Percentiles rank a stretch among this genome's conserved stretches.
Conservation (phyloP, 2,113 vertebrate species). For the Myrmecobius fasciatus region DNA sequence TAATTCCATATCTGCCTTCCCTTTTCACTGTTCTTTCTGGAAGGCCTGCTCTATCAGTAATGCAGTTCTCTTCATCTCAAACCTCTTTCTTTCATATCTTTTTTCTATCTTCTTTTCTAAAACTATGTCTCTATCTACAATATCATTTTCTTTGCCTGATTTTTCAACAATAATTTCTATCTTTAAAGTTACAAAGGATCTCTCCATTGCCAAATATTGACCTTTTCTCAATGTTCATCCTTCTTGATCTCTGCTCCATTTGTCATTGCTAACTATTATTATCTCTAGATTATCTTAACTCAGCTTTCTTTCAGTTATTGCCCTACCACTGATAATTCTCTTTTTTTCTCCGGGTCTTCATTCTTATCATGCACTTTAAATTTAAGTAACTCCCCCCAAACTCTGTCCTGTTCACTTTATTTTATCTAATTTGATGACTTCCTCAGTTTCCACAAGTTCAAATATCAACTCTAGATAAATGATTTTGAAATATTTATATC, state of each 20-base stretch:
- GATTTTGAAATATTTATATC: background rate
- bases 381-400: too few species aligned
- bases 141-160: background rate
- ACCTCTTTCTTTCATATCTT: background rate
- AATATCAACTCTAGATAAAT: background rate
- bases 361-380: background rate
- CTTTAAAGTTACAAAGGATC: background rate
- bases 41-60: background rate
- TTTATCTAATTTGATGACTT: background rate
- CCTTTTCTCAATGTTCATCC: background rate
- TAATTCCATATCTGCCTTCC: too few species aligned
- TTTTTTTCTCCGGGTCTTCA: background rate
- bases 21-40: too few species aligned
- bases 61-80: background rate
- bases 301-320: background rate
- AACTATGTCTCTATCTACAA: background rate
- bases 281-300: too few species aligned
- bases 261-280: background rate
- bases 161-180: background rate
- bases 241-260: too few species aligned
- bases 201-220: background rate
- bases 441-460: background rate
- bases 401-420: background rate
- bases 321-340: background rate
- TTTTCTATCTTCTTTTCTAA: background rate